These are phyloP conservation scores for Anoura caudifer DNA, from an alignment of 2,113 vertebrate genomes.

Conservation along the genomic window DNA sequence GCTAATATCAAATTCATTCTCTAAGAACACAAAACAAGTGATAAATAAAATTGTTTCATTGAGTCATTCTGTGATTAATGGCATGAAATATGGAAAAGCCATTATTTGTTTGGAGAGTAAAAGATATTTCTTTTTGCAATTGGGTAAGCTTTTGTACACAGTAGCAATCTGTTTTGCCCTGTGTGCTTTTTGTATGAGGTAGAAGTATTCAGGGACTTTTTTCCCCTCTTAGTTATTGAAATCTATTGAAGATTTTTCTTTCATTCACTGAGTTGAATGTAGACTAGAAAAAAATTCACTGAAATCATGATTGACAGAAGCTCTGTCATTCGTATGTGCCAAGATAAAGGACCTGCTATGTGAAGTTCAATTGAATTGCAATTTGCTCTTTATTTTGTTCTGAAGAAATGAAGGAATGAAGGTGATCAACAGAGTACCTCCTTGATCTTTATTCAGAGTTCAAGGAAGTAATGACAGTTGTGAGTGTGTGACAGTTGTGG, in stretches of 20 bases:
- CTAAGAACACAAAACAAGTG: neutral
- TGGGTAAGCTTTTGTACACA: neutral
- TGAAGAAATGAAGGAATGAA: neutral
- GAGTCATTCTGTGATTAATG: neutral
- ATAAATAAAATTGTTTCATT: conserved; percentile 20
- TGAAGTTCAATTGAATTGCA: neutral
- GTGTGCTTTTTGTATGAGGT: neutral
- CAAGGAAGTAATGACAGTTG: neutral
- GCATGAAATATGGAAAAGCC: neutral
- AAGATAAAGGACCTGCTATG: neutral
- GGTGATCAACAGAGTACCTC: neutral
- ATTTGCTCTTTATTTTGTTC: conserved; percentile 7
- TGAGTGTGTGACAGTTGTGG: neutral
- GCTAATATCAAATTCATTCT: conserved; percentile 6
- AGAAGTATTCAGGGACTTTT: neutral
- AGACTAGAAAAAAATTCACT: neutral
- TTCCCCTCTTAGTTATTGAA: neutral
- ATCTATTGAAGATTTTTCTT: neutral
- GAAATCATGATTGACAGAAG: neutral
- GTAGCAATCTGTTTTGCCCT: neutral
- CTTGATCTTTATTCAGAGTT: neutral
- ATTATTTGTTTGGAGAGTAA: neutral
- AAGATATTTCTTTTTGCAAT: neutral
- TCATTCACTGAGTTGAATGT: neutral
- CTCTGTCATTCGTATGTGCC: neutral